Conservation (phyloP, 2,113 vertebrate genomes). For the Arenaria interpres region DNA sequence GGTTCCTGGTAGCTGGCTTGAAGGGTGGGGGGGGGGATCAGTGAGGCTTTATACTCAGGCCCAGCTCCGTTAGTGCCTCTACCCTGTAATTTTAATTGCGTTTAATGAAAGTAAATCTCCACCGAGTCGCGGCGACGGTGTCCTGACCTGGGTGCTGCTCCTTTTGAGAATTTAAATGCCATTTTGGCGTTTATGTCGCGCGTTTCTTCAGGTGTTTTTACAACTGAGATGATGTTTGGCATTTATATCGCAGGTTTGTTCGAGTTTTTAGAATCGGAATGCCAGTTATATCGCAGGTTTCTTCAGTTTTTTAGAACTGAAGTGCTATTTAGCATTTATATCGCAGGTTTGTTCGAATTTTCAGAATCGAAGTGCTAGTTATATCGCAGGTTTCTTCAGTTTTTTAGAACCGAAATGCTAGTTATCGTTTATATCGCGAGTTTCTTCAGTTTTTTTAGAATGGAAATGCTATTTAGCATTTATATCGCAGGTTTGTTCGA, state of each 20-base stretch:
- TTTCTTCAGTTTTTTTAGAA: background rate
- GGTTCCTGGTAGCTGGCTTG: background rate
- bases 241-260: no score
- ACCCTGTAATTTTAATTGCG: background rate
- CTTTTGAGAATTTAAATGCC: background rate
- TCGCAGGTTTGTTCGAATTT: background rate
- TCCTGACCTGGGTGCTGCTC: background rate
- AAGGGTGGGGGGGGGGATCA: background rate
- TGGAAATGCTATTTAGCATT: background rate
- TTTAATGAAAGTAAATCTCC: background rate
- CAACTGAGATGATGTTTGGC: no score
- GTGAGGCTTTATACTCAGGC: accelerated
- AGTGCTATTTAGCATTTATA: background rate
- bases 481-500: background rate
- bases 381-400: background rate
- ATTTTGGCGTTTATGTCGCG: background rate
- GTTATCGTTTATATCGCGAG: background rate
- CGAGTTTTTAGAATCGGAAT: no score
- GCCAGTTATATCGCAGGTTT: background rate
- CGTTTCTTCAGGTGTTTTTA: no score
- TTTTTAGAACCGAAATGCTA: background rate
- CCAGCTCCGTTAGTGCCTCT: accelerated
- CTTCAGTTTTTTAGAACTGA: background rate
- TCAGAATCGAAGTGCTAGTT: no score
- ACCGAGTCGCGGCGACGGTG: accelerated